These are phyloP conservation scores for Nomia melanderi DNA, from an alignment of 1,140 invertebrate genomes.

Conservation along the genomic window DNA sequence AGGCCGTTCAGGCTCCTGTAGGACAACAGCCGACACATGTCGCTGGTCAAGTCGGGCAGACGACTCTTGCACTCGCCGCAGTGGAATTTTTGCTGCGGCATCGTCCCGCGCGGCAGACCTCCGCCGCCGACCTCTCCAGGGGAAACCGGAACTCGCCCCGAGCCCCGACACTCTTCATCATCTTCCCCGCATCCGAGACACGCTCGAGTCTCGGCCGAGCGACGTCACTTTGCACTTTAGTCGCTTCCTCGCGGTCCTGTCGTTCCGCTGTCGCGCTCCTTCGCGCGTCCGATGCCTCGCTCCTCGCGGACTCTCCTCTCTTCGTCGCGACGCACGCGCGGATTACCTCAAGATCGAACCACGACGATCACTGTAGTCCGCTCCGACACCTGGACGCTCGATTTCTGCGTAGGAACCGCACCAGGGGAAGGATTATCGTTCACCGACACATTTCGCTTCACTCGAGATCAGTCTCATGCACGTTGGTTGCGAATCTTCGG, in stretches of 20 bases:
- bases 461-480: no score
- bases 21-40: conserved; percentile 69
- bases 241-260: neutral
- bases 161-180: conserved; percentile 6
- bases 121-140: conserved; percentile 11
- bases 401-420: no score
- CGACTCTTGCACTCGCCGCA: conserved; percentile 63
- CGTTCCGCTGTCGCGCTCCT: no score
- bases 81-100: conserved; percentile 68
- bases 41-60: conserved; percentile 64
- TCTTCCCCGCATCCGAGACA: conserved; percentile 26
- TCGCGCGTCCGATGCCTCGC: no score
- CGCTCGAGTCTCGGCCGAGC: conserved; percentile 22
- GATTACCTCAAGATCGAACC: no score
- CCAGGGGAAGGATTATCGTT: no score
- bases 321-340: no score
- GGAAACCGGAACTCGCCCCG: conserved; percentile 23
- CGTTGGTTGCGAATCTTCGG: no score
- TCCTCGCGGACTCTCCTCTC: no score
- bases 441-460: no score
- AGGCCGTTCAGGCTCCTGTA: conserved; percentile 64
- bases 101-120: conserved; percentile 36
- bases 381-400: no score
- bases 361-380: no score
- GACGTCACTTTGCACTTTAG: neutral